Percentiles rank a stretch among this genome's conserved stretches.
Evolutionary conservation across 37 sponge, comb jelly and placozoan species (phyloP).

Genomic region (Cliona cf. orientalis): DNA sequence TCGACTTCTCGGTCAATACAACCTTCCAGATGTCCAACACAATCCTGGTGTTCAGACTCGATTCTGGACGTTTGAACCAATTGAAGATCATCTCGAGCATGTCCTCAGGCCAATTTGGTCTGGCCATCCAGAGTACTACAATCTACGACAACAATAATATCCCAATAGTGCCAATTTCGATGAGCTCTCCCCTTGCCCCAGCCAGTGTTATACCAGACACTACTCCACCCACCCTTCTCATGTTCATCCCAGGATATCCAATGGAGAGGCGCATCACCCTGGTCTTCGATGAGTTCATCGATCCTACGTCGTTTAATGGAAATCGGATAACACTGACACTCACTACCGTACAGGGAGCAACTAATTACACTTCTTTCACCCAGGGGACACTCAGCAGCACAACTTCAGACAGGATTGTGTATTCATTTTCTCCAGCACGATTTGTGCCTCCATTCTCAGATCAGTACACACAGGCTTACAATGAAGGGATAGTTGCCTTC

Average conservation of each 20-base stretch:
- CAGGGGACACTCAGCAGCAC: background rate
- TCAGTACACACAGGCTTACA: slow-evolving; percentile 25
- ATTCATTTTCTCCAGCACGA: background rate
- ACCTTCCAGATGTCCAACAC: too few relatives aligned
- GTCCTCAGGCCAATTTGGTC: slow-evolving; percentile 24
- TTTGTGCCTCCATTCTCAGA: background rate
- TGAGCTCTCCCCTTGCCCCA: slow-evolving; percentile 38
- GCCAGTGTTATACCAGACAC: slow-evolving; percentile 47
- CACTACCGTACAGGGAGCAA: background rate
- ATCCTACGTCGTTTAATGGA: background rate
- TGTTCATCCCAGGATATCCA: slow-evolving; percentile 16
- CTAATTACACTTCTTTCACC: background rate
- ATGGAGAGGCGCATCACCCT: background rate
- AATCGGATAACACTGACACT: slow-evolving; percentile 8
- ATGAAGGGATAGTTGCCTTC: background rate
- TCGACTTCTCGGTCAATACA: too few relatives aligned
- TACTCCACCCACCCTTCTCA: slow-evolving; percentile 45
- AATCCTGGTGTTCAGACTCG: background rate
- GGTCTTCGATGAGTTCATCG: slow-evolving; percentile 26
- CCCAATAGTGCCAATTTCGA: slow-evolving; percentile 28
- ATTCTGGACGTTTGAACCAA: background rate
- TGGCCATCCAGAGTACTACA: slow-evolving; percentile 31
- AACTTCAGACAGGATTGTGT: background rate
- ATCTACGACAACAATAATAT: slow-evolving; percentile 62
- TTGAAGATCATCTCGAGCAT: slow-evolving; percentile 14